A percentile compares a stretch with the other conserved stretches of the same genome.
phyloP scores from a whole-genome alignment of 2,113 vertebrate genomes.

The pig (Sus scrofa) region DNA sequence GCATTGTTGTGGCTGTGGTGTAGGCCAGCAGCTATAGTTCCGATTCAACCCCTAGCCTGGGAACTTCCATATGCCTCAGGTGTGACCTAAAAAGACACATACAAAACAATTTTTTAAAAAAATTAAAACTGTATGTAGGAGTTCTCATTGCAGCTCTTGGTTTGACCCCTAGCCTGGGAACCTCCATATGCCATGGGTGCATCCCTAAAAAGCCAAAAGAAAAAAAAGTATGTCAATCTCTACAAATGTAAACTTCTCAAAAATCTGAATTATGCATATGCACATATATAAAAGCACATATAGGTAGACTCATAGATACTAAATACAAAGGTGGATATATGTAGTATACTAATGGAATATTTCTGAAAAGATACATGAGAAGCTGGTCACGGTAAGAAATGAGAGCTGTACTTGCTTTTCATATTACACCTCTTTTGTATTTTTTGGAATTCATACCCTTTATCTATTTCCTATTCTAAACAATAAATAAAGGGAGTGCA shows the following conservation, averaged over 20 bases:
- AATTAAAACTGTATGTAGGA: too few relatives aligned
- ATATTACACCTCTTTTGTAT: background rate
- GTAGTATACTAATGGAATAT: background rate
- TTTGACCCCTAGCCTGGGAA: too few relatives aligned
- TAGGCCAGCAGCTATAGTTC: too few relatives aligned
- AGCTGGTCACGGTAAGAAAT: slow-evolving; percentile 1
- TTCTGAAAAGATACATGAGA: background rate
- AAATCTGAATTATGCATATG: background rate
- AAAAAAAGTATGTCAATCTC: too few relatives aligned
- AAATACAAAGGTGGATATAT: background rate
- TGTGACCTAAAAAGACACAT: too few relatives aligned
- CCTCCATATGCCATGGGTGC: too few relatives aligned
- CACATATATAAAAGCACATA: background rate
- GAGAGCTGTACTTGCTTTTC: background rate
- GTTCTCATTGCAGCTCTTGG: too few relatives aligned
- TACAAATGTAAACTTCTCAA: background rate
- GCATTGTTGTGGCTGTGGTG: too few relatives aligned
- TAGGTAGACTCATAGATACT: background rate
- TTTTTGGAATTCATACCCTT: background rate
- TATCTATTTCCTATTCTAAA: background rate
- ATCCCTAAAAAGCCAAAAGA: too few relatives aligned
- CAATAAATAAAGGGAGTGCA: background rate
- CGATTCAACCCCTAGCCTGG: too few relatives aligned
- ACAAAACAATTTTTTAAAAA: too few relatives aligned
- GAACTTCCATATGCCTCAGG: too few relatives aligned